Evolutionary conservation across 2,113 vertebrate genomes (phyloP).

Genomic region (Lethenteron reissneri): DNA sequence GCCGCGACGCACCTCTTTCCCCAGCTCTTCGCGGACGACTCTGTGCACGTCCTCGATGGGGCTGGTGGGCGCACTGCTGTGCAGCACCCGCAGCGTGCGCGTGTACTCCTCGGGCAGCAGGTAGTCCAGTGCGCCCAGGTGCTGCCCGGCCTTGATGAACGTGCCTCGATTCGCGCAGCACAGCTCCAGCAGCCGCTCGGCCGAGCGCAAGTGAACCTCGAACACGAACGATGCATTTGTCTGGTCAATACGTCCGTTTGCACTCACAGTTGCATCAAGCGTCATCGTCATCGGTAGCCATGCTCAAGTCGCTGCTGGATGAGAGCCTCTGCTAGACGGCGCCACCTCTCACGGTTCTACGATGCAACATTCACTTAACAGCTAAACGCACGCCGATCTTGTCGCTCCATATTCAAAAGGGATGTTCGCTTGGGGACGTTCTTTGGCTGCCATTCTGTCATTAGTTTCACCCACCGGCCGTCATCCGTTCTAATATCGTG

Average conservation of each 20-base stretch:
- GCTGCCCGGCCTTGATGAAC: constrained; percentile 94
- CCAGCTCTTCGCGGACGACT: constrained; percentile 73
- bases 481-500: too few species aligned
- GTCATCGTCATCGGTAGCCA: neutral
- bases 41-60: constrained; percentile 51
- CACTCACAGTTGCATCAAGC: neutral
- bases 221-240: neutral
- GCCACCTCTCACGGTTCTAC: neutral
- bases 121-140: constrained; percentile 76
- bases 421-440: too few species aligned
- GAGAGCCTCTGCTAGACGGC: neutral
- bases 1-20: constrained; percentile 41
- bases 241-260: too few species aligned
- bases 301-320: neutral
- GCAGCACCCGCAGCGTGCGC: constrained; percentile 60
- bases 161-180: constrained; percentile 91
- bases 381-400: too few species aligned
- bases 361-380: neutral
- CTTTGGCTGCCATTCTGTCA: too few species aligned
- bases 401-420: too few species aligned
- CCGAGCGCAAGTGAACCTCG: constrained; percentile 68
- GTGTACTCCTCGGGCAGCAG: constrained; percentile 81
- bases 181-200: constrained; percentile 53
- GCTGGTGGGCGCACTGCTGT: constrained; percentile 68
- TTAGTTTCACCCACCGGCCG: too few species aligned